Conservation (phyloP, 1,140 invertebrate species). For the Ctenoplectra terminalis region DNA sequence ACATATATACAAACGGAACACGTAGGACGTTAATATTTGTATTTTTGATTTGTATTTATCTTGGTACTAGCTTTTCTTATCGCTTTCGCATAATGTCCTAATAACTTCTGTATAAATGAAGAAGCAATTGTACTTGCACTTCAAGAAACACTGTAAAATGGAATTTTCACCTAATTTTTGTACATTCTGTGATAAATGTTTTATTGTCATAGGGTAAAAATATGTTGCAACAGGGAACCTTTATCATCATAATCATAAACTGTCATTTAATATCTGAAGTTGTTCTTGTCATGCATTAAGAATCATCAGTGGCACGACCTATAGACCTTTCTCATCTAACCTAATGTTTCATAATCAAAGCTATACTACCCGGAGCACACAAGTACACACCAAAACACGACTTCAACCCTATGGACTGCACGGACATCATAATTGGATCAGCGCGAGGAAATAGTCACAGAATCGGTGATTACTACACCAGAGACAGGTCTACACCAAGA, state of each 20-base stretch:
- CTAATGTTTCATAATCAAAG: conserved; percentile 66
- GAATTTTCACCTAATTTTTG: background rate
- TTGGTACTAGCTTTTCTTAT: conserved; percentile 7
- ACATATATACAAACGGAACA: background rate
- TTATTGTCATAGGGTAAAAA: background rate
- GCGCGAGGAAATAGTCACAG: conserved; percentile 91
- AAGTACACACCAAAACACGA: conserved; percentile 90
- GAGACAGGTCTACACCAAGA: conserved; percentile 95
- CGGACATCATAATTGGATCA: conserved; percentile 95
- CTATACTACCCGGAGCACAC: conserved; percentile 68
- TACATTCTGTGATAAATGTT: background rate
- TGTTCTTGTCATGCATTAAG: background rate
- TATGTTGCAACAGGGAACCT: background rate
- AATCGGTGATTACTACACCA: conserved; percentile 95
- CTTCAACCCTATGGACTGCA: conserved; percentile 97
- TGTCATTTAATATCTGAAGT: background rate
- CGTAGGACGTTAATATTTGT: background rate
- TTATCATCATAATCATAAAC: background rate
- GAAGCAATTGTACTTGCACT: conserved; percentile 1
- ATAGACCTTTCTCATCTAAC: conserved; percentile 11
- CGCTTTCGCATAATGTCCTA: conserved; percentile 17
- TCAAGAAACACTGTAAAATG: background rate
- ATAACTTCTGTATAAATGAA: background rate
- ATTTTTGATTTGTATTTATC: conserved; percentile 6
- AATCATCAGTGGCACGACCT: background rate